A percentile compares a stretch with the other conserved stretches of the same genome.
phyloP scores from a whole-genome alignment of 2,888 invertebrate genomes.

The Calameuta pallipes region DNA sequence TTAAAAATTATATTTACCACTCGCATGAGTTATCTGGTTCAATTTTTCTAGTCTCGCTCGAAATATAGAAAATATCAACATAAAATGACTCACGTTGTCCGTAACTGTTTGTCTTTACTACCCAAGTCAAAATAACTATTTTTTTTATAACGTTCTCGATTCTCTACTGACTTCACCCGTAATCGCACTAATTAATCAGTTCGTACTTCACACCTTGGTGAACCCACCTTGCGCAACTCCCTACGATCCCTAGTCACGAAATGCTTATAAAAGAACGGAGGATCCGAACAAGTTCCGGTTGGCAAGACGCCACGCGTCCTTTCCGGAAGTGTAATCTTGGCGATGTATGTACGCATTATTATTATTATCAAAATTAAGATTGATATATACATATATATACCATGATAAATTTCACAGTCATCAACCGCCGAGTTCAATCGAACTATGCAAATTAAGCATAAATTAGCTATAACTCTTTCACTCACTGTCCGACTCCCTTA shows the following conservation, averaged over 20 bases:
- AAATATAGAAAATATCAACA: too few species aligned
- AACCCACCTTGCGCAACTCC: slow-evolving; percentile 49
- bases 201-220: slow-evolving; percentile 55
- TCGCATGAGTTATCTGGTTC: too few species aligned
- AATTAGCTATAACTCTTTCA: slow-evolving; percentile 33
- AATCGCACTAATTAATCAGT: slow-evolving; percentile 54
- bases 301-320: neutral
- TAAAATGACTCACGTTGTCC: too few species aligned
- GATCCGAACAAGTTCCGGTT: neutral
- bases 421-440: slow-evolving; percentile 34
- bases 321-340: neutral
- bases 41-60: too few species aligned
- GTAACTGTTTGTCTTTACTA: too few species aligned
- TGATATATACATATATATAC: neutral
- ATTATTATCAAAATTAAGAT: neutral
- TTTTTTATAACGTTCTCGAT: too few species aligned
- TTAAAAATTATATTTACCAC: too few species aligned
- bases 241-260: neutral
- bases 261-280: neutral
- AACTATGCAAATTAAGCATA: slow-evolving; percentile 45
- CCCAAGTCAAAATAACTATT: too few species aligned
- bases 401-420: neutral
- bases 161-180: neutral
- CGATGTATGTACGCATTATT: neutral
- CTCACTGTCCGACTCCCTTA: slow-evolving; percentile 10